A percentile compares a stretch with the other conserved stretches of the same genome.
phyloP scores from a whole-genome alignment of 2,888 invertebrate species.

The Synanthedon tipuliformis region DNA sequence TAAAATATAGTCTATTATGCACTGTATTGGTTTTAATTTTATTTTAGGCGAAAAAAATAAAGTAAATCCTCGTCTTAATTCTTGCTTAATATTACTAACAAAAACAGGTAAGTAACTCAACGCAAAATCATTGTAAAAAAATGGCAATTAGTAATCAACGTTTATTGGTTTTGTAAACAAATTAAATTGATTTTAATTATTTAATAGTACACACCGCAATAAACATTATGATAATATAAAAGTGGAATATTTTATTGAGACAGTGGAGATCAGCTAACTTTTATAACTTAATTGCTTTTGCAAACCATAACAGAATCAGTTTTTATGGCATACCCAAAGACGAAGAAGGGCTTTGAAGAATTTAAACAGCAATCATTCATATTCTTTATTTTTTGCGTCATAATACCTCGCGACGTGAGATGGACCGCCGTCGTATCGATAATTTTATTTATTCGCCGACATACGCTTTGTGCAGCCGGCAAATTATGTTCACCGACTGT shows the following conservation, averaged over 20 bases:
- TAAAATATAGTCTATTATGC: too few relatives aligned
- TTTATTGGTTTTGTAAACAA: too few relatives aligned
- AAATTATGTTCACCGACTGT: conserved; percentile 2
- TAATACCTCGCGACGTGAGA: conserved; percentile 45
- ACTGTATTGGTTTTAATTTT: too few relatives aligned
- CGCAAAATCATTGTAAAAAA: too few relatives aligned
- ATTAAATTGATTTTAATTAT: too few relatives aligned
- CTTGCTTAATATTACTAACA: too few relatives aligned
- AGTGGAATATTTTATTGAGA: conserved; percentile 60
- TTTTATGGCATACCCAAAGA: conserved; percentile 49
- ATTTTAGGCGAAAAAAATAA: too few relatives aligned
- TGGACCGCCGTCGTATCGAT: conserved; percentile 27
- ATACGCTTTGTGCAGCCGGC: conserved; percentile 14
- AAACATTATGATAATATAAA: conserved; percentile 48
- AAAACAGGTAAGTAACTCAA: too few relatives aligned
- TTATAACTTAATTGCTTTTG: conserved; percentile 64
- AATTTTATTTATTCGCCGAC: conserved; percentile 22
- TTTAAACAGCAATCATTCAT: conserved; percentile 29
- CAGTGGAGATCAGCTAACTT: conserved; percentile 50
- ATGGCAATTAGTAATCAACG: too few relatives aligned
- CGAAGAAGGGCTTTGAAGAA: conserved; percentile 36
- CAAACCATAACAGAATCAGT: conserved; percentile 60
- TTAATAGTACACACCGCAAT: conserved; percentile 22
- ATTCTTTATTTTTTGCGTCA: conserved; percentile 37
- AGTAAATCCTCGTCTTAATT: too few relatives aligned